Base-by-base conservation (phyloP, 2,888 invertebrate species). In the Atherix ibis region DNA sequence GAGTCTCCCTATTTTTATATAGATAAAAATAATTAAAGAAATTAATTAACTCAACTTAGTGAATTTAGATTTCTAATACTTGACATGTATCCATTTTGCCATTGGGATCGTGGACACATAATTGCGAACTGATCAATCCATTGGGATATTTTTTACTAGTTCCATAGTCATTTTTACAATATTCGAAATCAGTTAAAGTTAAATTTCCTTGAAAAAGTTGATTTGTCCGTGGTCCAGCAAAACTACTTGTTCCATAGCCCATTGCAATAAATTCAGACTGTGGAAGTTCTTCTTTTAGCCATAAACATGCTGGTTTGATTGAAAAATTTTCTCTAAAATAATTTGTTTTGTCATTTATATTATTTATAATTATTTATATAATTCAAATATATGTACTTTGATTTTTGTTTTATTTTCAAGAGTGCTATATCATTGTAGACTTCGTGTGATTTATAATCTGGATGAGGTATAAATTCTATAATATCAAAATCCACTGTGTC, bases 241-340 rank as follows among this genome's bases (percentile, higher is more conserved):
- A 35, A 12, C 18, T 17, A 8, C 6, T 13, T 17, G 35, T 35
- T 12, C 35, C 35, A 13, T 16, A 35, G 10, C 35, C 35, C 35
- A 35, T 35, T 18, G 16, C 35, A 3, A 26, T 4, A 9, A 35
- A 17, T 4, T 16, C 26, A 4, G 17, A 4, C 4, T 9, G 17
- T 4, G 31, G 25, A 12, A 26, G 3, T 30, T 25, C 25, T 8
- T 26, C 31, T 36, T 48, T 49, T 2, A 50, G 51, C 45, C 61
- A 65, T 13, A 71, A 51, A 48, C 71, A 72, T 4, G 69, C 65
- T 3, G 71, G 71, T 17, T 29, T 29, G n/a, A 17, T n/a, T 6
- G n/a, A 16, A 16, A 6, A 8, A 16, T 16, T 13, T 13, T 14
- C 15, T 12, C n/a, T 27, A 27, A 27, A 27, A 27, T 27, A n/a